Evolutionary conservation across 1,140 invertebrate species (phyloP).

Genomic region (Drosophila littoralis): DNA sequence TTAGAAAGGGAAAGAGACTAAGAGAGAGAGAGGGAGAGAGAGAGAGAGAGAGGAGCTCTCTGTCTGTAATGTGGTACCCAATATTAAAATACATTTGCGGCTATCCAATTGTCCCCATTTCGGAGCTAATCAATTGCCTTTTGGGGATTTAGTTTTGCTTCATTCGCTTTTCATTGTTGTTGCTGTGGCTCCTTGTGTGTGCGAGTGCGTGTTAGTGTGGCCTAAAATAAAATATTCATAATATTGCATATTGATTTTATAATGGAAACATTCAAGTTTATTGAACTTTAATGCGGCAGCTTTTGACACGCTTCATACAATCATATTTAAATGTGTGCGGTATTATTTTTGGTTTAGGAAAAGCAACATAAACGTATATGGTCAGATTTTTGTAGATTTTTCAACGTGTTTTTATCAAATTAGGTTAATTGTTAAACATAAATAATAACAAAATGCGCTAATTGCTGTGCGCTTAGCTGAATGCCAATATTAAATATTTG

Average conservation of each 20-base stretch:
- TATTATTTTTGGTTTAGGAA: conserved; percentile 48
- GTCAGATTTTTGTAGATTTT: conserved; percentile 32
- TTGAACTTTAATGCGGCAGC: conserved; percentile 57
- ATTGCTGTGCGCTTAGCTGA: conserved; percentile 1
- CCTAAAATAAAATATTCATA: conserved; percentile 70
- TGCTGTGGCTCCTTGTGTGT: conserved; percentile 24
- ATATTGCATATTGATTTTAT: conserved; percentile 74
- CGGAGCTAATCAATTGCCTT: conserved; percentile 73
- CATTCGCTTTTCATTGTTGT: conserved; percentile 18
- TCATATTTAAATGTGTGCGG: not conserved
- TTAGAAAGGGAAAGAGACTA: not conserved
- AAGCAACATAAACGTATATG: conserved; percentile 54
- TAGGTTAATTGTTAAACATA: conserved; percentile 21
- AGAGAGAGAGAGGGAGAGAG: not conserved
- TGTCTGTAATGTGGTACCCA: conserved; percentile 13
- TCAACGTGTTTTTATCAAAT: conserved; percentile 8
- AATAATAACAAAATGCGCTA: conserved; percentile 19
- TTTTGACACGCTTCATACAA: conserved; percentile 17
- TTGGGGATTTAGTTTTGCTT: conserved; percentile 58
- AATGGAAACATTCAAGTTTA: conserved; percentile 55
- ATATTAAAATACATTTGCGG: conserved; percentile 47
- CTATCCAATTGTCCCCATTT: conserved; percentile 47
- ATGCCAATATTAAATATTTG: not conserved
- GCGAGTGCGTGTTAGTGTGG: conserved; percentile 24
- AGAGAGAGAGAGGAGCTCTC: not conserved